These are phyloP conservation scores for Sebastes nivosus DNA, from an alignment of 2,797 vertebrate species.

Conservation along the genomic window DNA sequence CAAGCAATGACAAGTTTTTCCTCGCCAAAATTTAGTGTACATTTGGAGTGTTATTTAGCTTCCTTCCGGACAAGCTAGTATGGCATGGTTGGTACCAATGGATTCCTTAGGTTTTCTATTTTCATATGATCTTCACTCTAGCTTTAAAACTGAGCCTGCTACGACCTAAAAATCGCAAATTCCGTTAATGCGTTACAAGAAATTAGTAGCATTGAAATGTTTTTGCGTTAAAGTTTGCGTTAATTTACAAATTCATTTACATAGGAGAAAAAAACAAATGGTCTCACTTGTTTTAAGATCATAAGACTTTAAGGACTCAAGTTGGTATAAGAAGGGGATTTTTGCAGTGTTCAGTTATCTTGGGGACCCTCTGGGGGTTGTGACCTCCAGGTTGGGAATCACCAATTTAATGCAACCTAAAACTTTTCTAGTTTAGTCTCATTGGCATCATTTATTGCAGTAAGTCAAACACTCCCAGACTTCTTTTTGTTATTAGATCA, in stretches of 20 bases:
- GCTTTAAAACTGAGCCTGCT: too few relatives aligned
- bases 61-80: too few relatives aligned
- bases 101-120: too few relatives aligned
- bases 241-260: background rate
- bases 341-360: background rate
- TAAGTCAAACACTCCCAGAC: background rate
- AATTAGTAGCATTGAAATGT: too few relatives aligned
- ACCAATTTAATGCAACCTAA: background rate
- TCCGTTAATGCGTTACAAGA: too few relatives aligned
- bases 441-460: background rate
- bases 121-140: too few relatives aligned
- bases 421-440: background rate
- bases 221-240: too few relatives aligned
- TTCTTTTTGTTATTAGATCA: slow-evolving; percentile 8
- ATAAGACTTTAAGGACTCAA: background rate
- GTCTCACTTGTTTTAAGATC: background rate
- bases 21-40: too few relatives aligned
- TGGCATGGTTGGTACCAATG: too few relatives aligned
- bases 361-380: background rate
- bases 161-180: too few relatives aligned
- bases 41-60: too few relatives aligned
- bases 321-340: background rate
- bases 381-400: background rate
- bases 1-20: too few relatives aligned
- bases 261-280: background rate